These are phyloP conservation scores for Elephantulus edwardii DNA, from an alignment of 2,113 vertebrate genomes.

Conservation along the genomic window DNA sequence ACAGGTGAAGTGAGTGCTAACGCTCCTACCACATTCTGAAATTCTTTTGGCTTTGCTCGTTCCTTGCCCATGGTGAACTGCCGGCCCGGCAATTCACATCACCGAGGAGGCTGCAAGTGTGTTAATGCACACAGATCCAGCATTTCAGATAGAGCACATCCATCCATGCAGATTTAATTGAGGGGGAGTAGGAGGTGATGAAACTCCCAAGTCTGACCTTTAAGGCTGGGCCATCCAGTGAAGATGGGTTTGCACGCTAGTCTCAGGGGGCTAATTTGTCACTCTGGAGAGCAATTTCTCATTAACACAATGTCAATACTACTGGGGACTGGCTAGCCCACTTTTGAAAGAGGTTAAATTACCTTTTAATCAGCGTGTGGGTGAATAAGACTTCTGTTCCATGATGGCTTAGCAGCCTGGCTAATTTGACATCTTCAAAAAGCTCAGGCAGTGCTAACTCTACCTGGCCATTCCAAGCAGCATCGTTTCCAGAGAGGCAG, in stretches of 20 bases:
- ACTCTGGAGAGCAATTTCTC: constrained; percentile 68
- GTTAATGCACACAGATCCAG: constrained; percentile 77
- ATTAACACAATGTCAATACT: constrained; percentile 76
- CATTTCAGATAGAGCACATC: constrained; percentile 77
- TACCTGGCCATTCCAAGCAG: background rate
- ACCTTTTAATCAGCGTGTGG: constrained; percentile 67
- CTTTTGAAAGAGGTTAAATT: constrained; percentile 75
- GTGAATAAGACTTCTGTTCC: constrained; percentile 58
- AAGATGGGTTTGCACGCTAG: constrained; percentile 82
- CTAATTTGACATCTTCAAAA: constrained; percentile 65
- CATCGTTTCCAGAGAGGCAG: constrained; percentile 36
- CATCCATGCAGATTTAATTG: constrained; percentile 75
- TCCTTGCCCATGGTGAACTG: background rate
- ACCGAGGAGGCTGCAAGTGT: constrained; percentile 78
- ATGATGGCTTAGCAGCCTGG: constrained; percentile 7
- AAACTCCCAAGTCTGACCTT: constrained; percentile 77
- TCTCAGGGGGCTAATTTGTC: constrained; percentile 81
- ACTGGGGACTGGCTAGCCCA: constrained; percentile 52
- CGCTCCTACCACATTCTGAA: background rate
- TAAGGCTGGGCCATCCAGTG: constrained; percentile 80
- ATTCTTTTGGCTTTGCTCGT: background rate
- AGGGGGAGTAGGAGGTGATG: constrained; percentile 33
- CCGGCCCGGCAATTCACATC: constrained; percentile 75
- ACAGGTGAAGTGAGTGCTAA: background rate
- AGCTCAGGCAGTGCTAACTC: constrained; percentile 19